Base-by-base conservation (phyloP, 2,113 vertebrate genomes). In the Gila orcuttii region DNA sequence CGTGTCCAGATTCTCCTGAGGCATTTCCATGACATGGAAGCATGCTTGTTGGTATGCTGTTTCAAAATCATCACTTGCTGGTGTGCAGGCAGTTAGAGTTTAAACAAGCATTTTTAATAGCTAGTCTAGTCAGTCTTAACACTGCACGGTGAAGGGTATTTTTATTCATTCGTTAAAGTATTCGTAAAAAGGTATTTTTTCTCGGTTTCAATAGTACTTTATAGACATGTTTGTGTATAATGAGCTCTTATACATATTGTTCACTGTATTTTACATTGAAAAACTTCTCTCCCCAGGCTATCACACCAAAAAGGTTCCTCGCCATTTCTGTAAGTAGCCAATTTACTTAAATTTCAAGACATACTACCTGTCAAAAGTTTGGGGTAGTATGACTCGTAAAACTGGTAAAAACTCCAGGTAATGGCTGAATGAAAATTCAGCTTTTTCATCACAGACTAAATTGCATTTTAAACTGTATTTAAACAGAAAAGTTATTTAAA, bases 271-370 rank as follows among this genome's bases (percentile, higher is more conserved):
- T 59, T 66, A 7, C 25, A 73, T 2, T n/a, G 21, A 28, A 57
- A 12, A 84, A 33, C 82, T 85, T 83, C 60, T 87, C 71, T 71
- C 89, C 85, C 25, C 78, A 99, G 98, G 96, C 96, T 73, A 97
- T 98, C 87, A 99, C 97, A 91, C 98, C 98, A 84, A 99, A 99
- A 91, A 96, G 97, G 92, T 95, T 99, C 82, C 93, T 99, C 17
- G 96, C 96, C 76, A 97, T 98, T 86, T 96, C 96, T 4, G 97
- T 99, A 93, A 97, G 97, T 94, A 87, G 25, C 23, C 8, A 11
- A 17, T 84, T 52, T 81, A 0, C 66, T 39, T 83, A 0, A n/a
- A 36, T 7, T 7, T 79, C 21, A 39, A 73, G 10, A 57, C 6
- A 28, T 2, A 17, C 11, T 47, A 75, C n/a, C 7, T 0, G 19